Evolutionary conservation across 2,888 invertebrate species (phyloP).

Genomic region (Leucoptera coffeella): DNA sequence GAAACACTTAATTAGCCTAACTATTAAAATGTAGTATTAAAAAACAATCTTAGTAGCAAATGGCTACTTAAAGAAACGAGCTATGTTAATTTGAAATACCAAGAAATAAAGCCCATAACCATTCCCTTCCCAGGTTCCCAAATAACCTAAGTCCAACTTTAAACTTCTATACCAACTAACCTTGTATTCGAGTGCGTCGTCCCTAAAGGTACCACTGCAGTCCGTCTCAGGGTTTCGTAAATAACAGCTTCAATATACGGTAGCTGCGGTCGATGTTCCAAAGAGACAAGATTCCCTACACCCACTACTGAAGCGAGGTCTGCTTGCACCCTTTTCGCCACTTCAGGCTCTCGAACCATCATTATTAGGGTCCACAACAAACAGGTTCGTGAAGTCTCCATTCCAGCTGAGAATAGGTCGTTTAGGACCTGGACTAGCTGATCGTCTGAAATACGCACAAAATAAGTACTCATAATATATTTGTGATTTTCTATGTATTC

Average conservation of each 20-base stretch:
- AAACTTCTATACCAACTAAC: no score
- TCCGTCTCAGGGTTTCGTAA: constrained; percentile 76
- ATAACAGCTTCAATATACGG: constrained; percentile 85
- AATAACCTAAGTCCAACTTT: no score
- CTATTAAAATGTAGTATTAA: neutral
- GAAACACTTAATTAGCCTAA: neutral
- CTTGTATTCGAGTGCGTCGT: constrained; percentile 84
- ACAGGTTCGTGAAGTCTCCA: constrained; percentile 90
- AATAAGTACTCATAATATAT: no score
- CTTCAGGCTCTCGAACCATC: constrained; percentile 80
- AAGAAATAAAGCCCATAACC: no score
- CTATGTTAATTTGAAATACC: no score
- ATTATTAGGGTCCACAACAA: constrained; percentile 82
- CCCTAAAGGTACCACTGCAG: constrained; percentile 86
- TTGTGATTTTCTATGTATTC: no score
- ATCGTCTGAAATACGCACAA: constrained; percentile 70
- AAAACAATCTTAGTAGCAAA: no score
- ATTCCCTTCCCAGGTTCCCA: no score
- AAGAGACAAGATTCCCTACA: constrained; percentile 67
- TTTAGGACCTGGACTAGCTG: constrained; percentile 89
- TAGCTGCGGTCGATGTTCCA: constrained; percentile 74
- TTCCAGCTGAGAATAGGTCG: constrained; percentile 86
- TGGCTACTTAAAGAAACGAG: no score
- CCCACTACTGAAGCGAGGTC: constrained; percentile 80
- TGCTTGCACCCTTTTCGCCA: constrained; percentile 75